Evolutionary conservation across 1,140 invertebrate genomes (phyloP).

Genomic region (Liolophura sinensis): DNA sequence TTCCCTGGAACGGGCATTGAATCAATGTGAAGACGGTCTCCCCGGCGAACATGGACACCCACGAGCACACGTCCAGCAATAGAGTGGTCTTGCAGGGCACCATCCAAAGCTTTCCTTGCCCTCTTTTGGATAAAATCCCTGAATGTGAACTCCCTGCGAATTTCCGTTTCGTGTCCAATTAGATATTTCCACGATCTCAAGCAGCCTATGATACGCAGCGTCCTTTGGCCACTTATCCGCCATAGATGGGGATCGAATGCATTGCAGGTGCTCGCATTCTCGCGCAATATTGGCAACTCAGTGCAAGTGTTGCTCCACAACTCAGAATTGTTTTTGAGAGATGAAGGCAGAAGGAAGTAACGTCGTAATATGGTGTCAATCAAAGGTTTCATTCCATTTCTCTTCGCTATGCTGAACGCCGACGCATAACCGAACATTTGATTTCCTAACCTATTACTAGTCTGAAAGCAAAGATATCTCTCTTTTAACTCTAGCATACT

Average conservation of each 20-base stretch:
- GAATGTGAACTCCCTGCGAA: slow-evolving; percentile 17
- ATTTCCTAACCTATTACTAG: slow-evolving; percentile 21
- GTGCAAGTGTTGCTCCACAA: background rate
- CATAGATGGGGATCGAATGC: slow-evolving; percentile 12
- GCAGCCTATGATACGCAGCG: slow-evolving; percentile 13
- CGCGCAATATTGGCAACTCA: background rate
- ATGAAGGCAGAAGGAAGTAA: no score
- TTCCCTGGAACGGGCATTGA: slow-evolving; percentile 23
- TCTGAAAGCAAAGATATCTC: slow-evolving; percentile 5
- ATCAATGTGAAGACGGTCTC: slow-evolving; percentile 28
- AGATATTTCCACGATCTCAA: slow-evolving; percentile 27
- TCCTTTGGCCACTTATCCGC: slow-evolving; percentile 1
- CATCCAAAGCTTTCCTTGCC: slow-evolving; percentile 10
- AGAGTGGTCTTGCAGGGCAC: background rate
- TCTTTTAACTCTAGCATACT: no score
- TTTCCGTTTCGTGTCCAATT: background rate
- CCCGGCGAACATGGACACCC: slow-evolving; percentile 38
- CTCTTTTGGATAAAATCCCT: background rate
- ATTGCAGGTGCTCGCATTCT: slow-evolving; percentile 4
- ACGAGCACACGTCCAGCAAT: slow-evolving; percentile 13
- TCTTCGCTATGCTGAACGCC: slow-evolving; percentile 21
- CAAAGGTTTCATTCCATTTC: background rate
- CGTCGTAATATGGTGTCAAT: no score
- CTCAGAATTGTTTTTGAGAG: no score
- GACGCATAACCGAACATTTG: slow-evolving; percentile 28